These are phyloP conservation scores for Trematomus bernacchii DNA, from an alignment of 2,797 vertebrate species.

Conservation along the genomic window DNA sequence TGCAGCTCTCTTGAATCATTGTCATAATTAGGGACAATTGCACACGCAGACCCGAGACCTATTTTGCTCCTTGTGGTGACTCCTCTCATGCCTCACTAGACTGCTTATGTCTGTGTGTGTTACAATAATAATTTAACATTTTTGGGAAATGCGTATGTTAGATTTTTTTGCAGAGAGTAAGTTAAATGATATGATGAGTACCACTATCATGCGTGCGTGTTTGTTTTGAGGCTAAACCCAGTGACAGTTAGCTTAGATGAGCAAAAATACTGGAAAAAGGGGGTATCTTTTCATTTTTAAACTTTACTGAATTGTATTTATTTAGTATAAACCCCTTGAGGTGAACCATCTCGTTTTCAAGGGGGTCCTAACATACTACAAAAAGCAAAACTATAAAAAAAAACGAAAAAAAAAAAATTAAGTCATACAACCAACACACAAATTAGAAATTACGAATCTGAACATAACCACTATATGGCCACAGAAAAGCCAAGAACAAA, in stretches of 20 bases:
- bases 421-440: too few relatives aligned
- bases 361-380: too few relatives aligned
- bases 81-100: conserved; percentile 34
- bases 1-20: conserved; percentile 79
- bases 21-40: conserved; percentile 87
- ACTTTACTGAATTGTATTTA: too few relatives aligned
- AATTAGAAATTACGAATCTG: too few relatives aligned
- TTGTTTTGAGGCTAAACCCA: not conserved
- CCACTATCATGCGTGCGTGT: not conserved
- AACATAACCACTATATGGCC: too few relatives aligned
- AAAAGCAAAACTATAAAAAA: too few relatives aligned
- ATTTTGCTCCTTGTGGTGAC: conserved; percentile 72
- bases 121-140: conserved; percentile 16
- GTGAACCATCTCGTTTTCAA: too few relatives aligned
- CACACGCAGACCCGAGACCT: conserved; percentile 68
- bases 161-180: conserved; percentile 7
- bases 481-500: too few relatives aligned
- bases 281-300: not conserved
- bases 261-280: not conserved
- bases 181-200: conserved; percentile 18
- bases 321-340: too few relatives aligned
- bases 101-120: conserved; percentile 32
- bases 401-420: too few relatives aligned
- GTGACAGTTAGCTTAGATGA: not conserved
- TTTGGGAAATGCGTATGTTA: conserved; percentile 7